A percentile compares a stretch with the other conserved stretches of the same genome.
phyloP scores from a whole-genome alignment of 2,888 invertebrate genomes.

The Acleris cristana region DNA sequence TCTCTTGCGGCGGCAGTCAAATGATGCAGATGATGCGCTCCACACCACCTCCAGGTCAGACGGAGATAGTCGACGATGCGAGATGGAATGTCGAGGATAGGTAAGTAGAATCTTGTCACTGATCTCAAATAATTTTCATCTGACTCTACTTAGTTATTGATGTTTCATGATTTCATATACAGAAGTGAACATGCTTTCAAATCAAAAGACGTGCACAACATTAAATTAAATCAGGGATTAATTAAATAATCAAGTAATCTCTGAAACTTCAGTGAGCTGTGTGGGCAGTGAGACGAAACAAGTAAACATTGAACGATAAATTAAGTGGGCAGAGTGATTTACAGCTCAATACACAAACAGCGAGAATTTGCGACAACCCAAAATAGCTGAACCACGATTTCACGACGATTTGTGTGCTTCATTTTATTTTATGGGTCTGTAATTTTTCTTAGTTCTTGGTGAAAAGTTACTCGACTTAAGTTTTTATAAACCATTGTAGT shows the following conservation, averaged over 20 bases:
- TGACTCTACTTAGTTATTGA: slow-evolving; percentile 22
- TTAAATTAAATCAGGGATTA: slow-evolving; percentile 76
- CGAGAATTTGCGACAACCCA: slow-evolving; percentile 12
- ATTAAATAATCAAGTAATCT: slow-evolving; percentile 17
- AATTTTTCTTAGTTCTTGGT: not conserved
- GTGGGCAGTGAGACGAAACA: slow-evolving; percentile 24
- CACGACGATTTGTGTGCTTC: slow-evolving; percentile 18
- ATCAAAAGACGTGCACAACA: slow-evolving; percentile 69
- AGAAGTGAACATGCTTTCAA: slow-evolving; percentile 48
- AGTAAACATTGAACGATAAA: slow-evolving; percentile 35
- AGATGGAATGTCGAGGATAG: slow-evolving; percentile 53
- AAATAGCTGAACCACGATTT: slow-evolving; percentile 23
- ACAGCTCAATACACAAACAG: slow-evolving; percentile 31
- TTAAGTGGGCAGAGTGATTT: slow-evolving; percentile 23
- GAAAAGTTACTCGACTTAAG: slow-evolving; percentile 5
- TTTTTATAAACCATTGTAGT: slow-evolving; percentile 7
- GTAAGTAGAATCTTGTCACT: slow-evolving; percentile 78
- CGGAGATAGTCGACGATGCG: slow-evolving; percentile 51
- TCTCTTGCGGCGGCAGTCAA: slow-evolving; percentile 60
- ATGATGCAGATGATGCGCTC: slow-evolving; percentile 68
- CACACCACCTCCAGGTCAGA: slow-evolving; percentile 60
- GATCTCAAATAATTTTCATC: slow-evolving; percentile 78
- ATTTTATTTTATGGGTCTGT: slow-evolving; percentile 15
- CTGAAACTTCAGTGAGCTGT: slow-evolving; percentile 26
- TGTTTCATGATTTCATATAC: slow-evolving; percentile 15